Conservation (phyloP, 2,888 invertebrate species). For the Diploptera punctata region DNA sequence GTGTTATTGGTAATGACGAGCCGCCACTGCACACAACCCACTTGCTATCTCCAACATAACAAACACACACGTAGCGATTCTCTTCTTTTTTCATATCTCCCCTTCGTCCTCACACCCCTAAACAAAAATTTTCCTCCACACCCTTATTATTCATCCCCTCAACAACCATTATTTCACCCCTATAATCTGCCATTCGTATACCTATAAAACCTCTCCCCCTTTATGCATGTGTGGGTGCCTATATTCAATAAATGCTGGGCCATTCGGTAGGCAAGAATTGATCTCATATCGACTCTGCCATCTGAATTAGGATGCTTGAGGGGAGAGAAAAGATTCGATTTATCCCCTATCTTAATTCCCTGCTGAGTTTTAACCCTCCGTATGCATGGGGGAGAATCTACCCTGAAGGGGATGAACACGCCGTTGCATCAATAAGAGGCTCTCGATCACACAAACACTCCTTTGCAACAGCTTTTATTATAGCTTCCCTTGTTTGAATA, state of each 20-base stretch:
- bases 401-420: slow-evolving; percentile 27
- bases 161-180: slow-evolving; percentile 40
- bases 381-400: background rate
- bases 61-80: slow-evolving; percentile 12
- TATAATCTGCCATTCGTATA: slow-evolving; percentile 34
- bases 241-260: slow-evolving; percentile 36
- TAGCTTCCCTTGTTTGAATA: background rate
- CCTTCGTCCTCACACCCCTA: background rate
- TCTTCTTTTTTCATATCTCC: no score
- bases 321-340: slow-evolving; percentile 27
- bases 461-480: slow-evolving; percentile 8
- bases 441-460: background rate
- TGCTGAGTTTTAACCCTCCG: slow-evolving; percentile 34
- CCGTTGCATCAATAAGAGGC: slow-evolving; percentile 37
- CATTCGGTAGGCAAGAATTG: slow-evolving; percentile 21
- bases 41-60: background rate
- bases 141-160: slow-evolving; percentile 36
- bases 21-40: slow-evolving; percentile 1
- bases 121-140: slow-evolving; percentile 30
- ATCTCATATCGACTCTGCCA: slow-evolving; percentile 20
- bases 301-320: slow-evolving; percentile 28
- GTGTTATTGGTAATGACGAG: no score
- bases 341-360: slow-evolving; percentile 39
- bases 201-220: background rate
- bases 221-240: slow-evolving; percentile 19